Evolutionary conservation across 2,888 invertebrate genomes (phyloP), one percentile per base, ranked within the genome.

Genomic region (Drosophila melanosoma): DNA sequence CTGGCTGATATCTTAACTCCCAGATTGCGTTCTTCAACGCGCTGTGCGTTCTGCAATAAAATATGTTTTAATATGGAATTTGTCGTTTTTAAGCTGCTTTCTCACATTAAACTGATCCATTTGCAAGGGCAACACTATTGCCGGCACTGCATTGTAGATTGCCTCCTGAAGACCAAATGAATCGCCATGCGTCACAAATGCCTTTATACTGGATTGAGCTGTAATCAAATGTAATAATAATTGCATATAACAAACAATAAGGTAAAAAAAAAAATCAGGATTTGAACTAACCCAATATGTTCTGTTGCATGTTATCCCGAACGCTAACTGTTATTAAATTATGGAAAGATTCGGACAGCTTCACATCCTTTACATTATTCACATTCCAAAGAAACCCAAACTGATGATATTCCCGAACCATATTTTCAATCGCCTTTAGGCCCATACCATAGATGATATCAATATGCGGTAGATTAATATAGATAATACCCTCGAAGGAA

Each of bases 321-420:
- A 63, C 33, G 20, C 68, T 42, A 1, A 76, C 52, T 0, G 59
- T 58, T 29, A 75, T 45, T 10, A 91, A 53, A 58, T 91, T 90
- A 11, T 29, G 7, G 2, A 76, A 91, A 32, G 92, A 17, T 0
- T 61, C 35, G 0, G 60, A 42, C 8, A 74, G 36, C 5, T 62
- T 40, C 0, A 60, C 0, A 0, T 45, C 0, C 12, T 91, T 83
- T 0, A 69, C 4, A 42, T 70, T 59, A 49, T 91, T 90, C 40
- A 89, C 88, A 80, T 93, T 93, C 93, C 92, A 93, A 5, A 94
- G 57, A 26, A 94, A 92, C 15, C 91, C 85, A 67, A 91, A 92
- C 3, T 92, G 83, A 0, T 81, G 77, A 29, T 93, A 74, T 11
- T 87, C 63, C 8, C 69, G 49, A 48, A 93, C 88, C 49, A 89